Evolutionary conservation across 2,888 invertebrate species (phyloP).

Genomic region (Epinotia brunnichana): DNA sequence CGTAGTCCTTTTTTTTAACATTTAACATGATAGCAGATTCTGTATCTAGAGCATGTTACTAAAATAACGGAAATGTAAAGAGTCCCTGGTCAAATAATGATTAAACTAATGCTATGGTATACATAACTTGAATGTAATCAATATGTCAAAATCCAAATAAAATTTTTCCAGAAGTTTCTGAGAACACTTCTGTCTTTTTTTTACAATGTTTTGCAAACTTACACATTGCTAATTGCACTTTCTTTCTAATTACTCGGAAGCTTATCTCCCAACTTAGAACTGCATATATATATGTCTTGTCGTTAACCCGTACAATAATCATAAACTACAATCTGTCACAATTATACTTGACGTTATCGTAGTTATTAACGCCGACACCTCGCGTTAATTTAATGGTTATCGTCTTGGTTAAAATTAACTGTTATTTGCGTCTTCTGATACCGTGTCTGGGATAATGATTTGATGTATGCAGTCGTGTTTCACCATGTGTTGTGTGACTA

Average conservation of each 20-base stretch:
- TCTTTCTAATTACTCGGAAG: not conserved
- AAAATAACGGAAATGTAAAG: too few species aligned
- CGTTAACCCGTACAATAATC: conserved; percentile 46
- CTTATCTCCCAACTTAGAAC: conserved; percentile 4
- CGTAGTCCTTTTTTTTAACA: too few species aligned
- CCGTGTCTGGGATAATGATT: conserved; percentile 3
- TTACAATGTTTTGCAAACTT: too few species aligned
- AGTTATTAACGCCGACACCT: conserved; percentile 34
- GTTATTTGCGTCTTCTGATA: conserved; percentile 69
- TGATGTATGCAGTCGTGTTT: not conserved
- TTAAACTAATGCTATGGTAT: too few species aligned
- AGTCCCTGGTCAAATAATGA: too few species aligned
- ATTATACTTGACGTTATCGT: conserved; percentile 54
- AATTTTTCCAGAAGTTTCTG: too few species aligned
- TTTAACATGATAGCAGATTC: too few species aligned
- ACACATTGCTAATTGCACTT: not conserved
- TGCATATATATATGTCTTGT: not conserved
- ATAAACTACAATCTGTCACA: conserved; percentile 54
- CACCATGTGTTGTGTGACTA: not conserved
- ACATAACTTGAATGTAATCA: too few species aligned
- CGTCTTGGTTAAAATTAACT: conserved; percentile 73
- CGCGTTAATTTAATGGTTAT: conserved; percentile 71
- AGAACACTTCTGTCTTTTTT: too few species aligned
- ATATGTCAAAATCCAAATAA: too few species aligned
- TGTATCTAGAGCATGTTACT: too few species aligned